Percentiles rank a stretch among this genome's conserved stretches.
phyloP scores from a whole-genome alignment of 2,888 invertebrate genomes.

The Thelaira solivaga region DNA sequence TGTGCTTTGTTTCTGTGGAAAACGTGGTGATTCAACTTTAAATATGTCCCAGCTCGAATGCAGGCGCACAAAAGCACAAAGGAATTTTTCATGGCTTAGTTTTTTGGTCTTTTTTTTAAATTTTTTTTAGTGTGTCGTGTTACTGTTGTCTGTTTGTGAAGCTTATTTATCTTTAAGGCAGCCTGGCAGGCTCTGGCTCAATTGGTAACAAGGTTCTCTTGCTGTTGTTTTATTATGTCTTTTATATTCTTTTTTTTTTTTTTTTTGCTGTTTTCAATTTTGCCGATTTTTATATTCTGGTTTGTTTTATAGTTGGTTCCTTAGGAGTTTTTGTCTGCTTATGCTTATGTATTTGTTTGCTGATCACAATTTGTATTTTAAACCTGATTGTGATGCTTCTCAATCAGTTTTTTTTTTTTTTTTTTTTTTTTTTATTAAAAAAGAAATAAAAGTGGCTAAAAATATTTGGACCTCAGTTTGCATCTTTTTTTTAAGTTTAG shows the following conservation, averaged over 20 bases:
- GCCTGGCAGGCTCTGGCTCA: slow-evolving; percentile 26
- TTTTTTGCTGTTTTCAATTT: not conserved
- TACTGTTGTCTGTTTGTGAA: not conserved
- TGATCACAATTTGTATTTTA: no score
- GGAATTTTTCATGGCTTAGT: slow-evolving; percentile 55
- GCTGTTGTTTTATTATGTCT: not conserved
- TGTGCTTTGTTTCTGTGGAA: slow-evolving; percentile 1
- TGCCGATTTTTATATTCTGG: slow-evolving; percentile 3
- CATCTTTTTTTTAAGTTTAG: slow-evolving; percentile 9
- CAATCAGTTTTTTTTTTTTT: slow-evolving; percentile 17
- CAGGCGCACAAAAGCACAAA: slow-evolving; percentile 40
- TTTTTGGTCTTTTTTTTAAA: not conserved
- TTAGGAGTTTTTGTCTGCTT: slow-evolving; percentile 4
- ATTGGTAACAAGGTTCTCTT: slow-evolving; percentile 17
- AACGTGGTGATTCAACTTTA: slow-evolving; percentile 51
- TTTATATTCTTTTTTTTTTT: not conserved
- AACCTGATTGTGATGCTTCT: slow-evolving; percentile 42
- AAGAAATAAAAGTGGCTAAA: slow-evolving; percentile 20
- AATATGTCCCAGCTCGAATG: not conserved
- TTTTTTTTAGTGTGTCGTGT: slow-evolving; percentile 15
- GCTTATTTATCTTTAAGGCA: slow-evolving; percentile 25
- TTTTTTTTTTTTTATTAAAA: not conserved
- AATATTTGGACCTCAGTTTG: slow-evolving; percentile 3
- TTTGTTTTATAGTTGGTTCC: slow-evolving; percentile 18
- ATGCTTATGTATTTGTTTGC: not conserved